Base-by-base conservation (phyloP, 2,888 invertebrate species). In the Apamea monoglypha region DNA sequence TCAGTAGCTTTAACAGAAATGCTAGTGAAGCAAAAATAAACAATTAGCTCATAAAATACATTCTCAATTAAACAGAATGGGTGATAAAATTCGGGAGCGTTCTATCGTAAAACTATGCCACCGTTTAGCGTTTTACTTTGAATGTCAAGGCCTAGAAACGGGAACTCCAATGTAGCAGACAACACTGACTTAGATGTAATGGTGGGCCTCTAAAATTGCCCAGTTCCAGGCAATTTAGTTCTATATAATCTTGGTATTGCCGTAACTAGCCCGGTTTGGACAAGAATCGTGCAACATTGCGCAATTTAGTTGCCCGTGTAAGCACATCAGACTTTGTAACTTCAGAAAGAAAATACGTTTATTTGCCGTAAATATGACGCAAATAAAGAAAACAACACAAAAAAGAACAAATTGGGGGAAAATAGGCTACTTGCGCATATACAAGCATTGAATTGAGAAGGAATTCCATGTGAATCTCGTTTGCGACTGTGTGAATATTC, bases 141-240 rank as follows among this genome's bases (percentile, higher is more conserved):
- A 61, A 78, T 84, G 61, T 79, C 80, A 80, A 84, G 80, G 80
- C 53, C 79, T 50, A 40, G 18, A 25, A 59, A 25, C 44, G 78
- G 47, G 29, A 83, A 66, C 40, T 59, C 25, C 25, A n/a, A 63
- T 25, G n/a, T 16, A 81, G 36, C 25, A 47, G 67, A 44, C 67
- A n/a, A 21, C 25, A 79, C 14, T 16, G 25, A 53, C n/a, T 44
- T 16, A 12, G 36, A 61, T 36, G 8, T 32, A 71, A 59, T 59
- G n/a, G 21, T 8, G 18, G 7, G 2, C 29, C 25, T 18, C 29
- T 25, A 63, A 40, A 76, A 29, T 6, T 3, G 6, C 14, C 3
- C 40, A n/a, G 16, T n/a, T 36, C n/a, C 36, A 2, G 14, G 8
- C 29, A 72, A 72, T 67, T 14, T 44, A 21, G 29, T 21, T 36